Conservation (phyloP, 2,888 invertebrate species). For the Andrena chrysosceles region DNA sequence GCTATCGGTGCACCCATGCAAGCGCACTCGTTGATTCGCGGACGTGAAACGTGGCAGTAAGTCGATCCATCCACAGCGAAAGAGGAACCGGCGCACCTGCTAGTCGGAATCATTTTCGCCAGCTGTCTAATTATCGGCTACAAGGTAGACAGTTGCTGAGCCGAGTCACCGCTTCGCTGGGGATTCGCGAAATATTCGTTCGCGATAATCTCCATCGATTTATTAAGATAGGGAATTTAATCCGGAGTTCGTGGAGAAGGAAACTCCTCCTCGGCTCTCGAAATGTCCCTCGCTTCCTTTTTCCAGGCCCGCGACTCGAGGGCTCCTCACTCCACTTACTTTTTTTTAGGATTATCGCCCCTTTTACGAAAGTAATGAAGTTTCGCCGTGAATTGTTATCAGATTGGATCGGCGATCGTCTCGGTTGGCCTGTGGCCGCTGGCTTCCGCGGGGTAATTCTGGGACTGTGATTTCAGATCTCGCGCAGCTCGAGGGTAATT, state of each 20-base stretch:
- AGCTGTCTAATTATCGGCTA: constrained; percentile 44
- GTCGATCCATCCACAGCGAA: constrained; percentile 11
- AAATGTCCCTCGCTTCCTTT: neutral
- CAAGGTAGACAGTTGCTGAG: neutral
- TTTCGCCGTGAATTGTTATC: constrained; percentile 7
- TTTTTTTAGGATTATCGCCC: neutral
- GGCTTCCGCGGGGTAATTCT: neutral
- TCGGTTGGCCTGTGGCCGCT: too few species aligned
- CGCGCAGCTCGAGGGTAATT: neutral
- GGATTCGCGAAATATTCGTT: too few species aligned
- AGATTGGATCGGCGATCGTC: neutral
- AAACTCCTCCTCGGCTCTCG: too few species aligned
- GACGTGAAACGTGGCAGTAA: neutral
- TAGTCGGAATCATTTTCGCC: neutral
- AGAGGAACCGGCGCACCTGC: constrained; percentile 1
- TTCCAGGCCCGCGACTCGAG: neutral
- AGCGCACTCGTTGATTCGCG: constrained; percentile 7
- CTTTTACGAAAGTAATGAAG: constrained; percentile 1
- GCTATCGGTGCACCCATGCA: neutral
- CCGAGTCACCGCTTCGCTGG: neutral
- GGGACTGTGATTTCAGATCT: neutral
- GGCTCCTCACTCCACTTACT: constrained; percentile 3
- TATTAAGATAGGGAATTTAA: too few species aligned
- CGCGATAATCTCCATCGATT: too few species aligned
- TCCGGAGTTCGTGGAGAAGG: too few species aligned